Base-by-base conservation (phyloP, 2,888 invertebrate genomes). In the Apamea anceps region DNA sequence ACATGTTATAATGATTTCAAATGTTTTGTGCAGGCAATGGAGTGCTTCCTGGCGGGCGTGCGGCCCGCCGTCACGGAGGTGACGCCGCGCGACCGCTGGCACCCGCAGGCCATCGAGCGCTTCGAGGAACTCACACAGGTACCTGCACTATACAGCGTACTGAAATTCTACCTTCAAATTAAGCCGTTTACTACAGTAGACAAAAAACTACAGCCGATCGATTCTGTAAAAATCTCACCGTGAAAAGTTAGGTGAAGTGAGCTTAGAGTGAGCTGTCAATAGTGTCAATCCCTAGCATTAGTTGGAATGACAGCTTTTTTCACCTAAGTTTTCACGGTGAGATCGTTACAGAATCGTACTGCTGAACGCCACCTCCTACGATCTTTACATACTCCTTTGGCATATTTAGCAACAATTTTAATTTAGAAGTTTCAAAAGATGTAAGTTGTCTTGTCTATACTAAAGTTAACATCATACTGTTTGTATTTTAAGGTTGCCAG, bases 1-100 rank as follows among this genome's bases (percentile, higher is more conserved):
- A 51, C 18, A 18, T 7, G 51, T 51, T 51, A 51, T 21, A 51
- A 57, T 57, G 57, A 57, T 57, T 12, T 25, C 3, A 57, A 57
- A 57, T 12, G 25, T 57, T 25, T 3, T 57, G 57, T 12, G 25
- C 98, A 99, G 97, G 99, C 99, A 0, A 98, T 99, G 93, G 99
- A 99, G 94, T 99, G 99, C 93, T 98, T 98, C 93, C 96, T 99
- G 85, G 98, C 98, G 12, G 98, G 98, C 81, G 97, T 99, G 13
- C 97, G 97, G 84, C 98, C 98, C 0, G 95, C 95, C 0, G 93
- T 91, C 1, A 85, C 81, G 0, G 91, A 89, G 2, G 90, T 90
- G 3, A 89, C 88, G 0, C 88, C 87, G 21, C 90, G 93, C 84
- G 97, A 97, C 25, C 94, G 94, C 70, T 98, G 98, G 98, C 96